Percentiles rank a stretch among this genome's conserved stretches.
phyloP scores from a whole-genome alignment of 1,140 invertebrate genomes.

The Rhyzopertha dominica region DNA sequence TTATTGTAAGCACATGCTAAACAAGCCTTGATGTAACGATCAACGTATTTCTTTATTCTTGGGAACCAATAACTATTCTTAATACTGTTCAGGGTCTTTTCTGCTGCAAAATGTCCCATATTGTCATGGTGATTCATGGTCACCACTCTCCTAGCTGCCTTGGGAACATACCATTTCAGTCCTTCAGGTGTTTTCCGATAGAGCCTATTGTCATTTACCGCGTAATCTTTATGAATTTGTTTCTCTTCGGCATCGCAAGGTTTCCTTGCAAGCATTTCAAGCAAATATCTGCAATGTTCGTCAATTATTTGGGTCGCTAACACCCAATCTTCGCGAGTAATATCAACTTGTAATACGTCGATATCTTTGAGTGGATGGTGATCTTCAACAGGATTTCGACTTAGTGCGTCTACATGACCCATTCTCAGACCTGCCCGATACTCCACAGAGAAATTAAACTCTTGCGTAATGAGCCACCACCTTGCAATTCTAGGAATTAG shows the following conservation, averaged over 20 bases:
- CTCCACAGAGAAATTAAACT: too few relatives aligned
- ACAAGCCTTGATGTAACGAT: background rate
- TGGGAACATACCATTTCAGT: constrained; percentile 8
- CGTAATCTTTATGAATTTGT: constrained; percentile 3
- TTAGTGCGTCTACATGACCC: constrained; percentile 33
- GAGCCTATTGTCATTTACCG: constrained; percentile 3
- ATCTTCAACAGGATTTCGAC: constrained; percentile 13
- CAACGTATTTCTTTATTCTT: background rate
- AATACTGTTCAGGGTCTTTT: constrained; percentile 3
- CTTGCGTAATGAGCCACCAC: too few relatives aligned
- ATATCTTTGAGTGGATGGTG: too few relatives aligned
- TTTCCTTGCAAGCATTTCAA: background rate
- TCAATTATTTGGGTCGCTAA: constrained; percentile 1
- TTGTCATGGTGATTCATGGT: constrained; percentile 11
- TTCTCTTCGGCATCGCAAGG: background rate
- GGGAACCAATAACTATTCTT: constrained; percentile 2
- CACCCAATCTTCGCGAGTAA: constrained; percentile 2
- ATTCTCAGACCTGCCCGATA: constrained; percentile 26
- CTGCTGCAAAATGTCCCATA: constrained; percentile 9
- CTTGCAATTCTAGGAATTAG: too few relatives aligned
- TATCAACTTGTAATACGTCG: background rate
- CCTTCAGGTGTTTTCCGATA: constrained; percentile 12
- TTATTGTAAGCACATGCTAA: constrained; percentile 5
- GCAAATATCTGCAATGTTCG: background rate
- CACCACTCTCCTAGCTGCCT: constrained; percentile 2